Evolutionary conservation across 92 coral and sea anemone genomes (phyloP).

Genomic region (Pocillopora grandis): DNA sequence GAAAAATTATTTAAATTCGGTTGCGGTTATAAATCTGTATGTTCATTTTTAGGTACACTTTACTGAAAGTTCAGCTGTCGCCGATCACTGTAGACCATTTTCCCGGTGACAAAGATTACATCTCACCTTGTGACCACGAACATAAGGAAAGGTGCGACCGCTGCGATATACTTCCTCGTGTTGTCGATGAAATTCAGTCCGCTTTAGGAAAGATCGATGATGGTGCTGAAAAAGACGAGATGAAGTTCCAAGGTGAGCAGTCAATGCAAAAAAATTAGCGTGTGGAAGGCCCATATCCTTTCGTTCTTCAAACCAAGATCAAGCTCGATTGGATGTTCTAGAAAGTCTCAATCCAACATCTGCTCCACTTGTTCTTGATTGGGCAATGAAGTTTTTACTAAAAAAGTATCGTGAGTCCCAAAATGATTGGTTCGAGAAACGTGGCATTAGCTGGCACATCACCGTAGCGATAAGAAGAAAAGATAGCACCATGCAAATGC

Average conservation of each 20-base stretch:
- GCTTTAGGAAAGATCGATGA: slow-evolving; percentile 28
- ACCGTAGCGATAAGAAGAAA: slow-evolving; percentile 50
- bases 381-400: slow-evolving; percentile 12
- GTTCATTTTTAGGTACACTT: slow-evolving; percentile 56
- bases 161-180: slow-evolving; percentile 37
- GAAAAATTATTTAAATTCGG: too few relatives aligned
- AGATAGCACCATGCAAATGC: slow-evolving; percentile 10
- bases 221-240: slow-evolving; percentile 54
- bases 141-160: slow-evolving; percentile 52
- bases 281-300: slow-evolving; percentile 66
- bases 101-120: slow-evolving; percentile 54
- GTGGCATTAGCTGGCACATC: slow-evolving; percentile 64
- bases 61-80: slow-evolving; percentile 49
- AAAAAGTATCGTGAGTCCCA: slow-evolving; percentile 66
- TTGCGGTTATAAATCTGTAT: too few relatives aligned
- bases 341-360: slow-evolving; percentile 42
- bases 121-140: slow-evolving; percentile 55
- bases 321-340: slow-evolving; percentile 45
- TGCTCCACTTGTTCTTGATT: slow-evolving; percentile 34
- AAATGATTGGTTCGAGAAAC: slow-evolving; percentile 65
- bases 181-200: slow-evolving; percentile 48
- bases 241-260: slow-evolving; percentile 26
- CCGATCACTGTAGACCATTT: slow-evolving; percentile 68
- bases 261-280: slow-evolving; percentile 44
- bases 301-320: slow-evolving; percentile 61